Base-by-base conservation (phyloP, 2,888 invertebrate genomes). In the Hoplodrina ambigua region DNA sequence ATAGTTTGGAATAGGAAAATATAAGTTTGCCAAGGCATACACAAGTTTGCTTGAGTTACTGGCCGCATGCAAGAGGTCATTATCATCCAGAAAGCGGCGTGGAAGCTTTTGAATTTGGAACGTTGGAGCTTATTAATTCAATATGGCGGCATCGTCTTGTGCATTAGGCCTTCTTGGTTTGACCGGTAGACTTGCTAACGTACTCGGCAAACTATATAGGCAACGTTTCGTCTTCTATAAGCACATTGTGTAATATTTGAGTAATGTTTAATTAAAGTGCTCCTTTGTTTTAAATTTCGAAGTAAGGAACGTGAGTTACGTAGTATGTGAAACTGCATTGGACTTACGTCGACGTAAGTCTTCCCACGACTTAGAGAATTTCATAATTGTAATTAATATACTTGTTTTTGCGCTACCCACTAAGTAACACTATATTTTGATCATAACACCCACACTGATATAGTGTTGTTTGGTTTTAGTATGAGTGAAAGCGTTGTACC, bases 31-130 rank as follows among this genome's bases (percentile, higher is more conserved):
- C 61, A 87, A 86, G 86, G 80, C 78, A 88, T 85, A 89, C 81
- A 85, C 90, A 92, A 93, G 92, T 93, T 94, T 93, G 89, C 88
- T 85, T 89, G 89, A 92, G 91, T 92, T 91, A 93, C 92, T 93
- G 91, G 91, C 91, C 92, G 84, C 89, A 90, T 88, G 89, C 86
- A 89, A 90, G 86, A 86, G 90, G 92, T 92, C 91, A 91, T 94
- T 93, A 92, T 91, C 90, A 93, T 93, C 91, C 87, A 87, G 90
- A 91, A 90, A 90, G 91, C 90, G 85, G 85, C 73, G 80, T 83
- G 85, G 87, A 88, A 86, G 90, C 90, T 92, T 90, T 90, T 90
- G 89, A 92, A 90, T 92, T 87, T 86, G 79, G 87, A 87, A 87
- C 88, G 87, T 87, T 89, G 73, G 81, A 85, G 88, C 85, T 91